Evolutionary conservation across 2,797 vertebrate species (phyloP).

Genomic region (Sus cebifrons): DNA sequence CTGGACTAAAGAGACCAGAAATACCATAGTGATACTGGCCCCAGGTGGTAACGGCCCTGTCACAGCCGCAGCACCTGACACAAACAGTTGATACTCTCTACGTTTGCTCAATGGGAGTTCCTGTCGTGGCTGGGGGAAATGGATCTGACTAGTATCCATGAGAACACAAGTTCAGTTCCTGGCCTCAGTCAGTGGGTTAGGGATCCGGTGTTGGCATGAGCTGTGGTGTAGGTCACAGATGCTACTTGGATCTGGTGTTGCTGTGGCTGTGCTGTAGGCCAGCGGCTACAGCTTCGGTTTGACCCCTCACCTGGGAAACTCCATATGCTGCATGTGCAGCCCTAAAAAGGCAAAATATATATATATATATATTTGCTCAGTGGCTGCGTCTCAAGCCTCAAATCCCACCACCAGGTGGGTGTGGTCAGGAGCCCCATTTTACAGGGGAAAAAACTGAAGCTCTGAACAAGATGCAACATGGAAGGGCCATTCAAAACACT

Average conservation of each 20-base stretch:
- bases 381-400: background rate
- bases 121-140: too few relatives aligned
- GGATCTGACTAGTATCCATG: too few relatives aligned
- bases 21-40: rapidly evolving
- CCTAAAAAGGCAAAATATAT: too few relatives aligned
- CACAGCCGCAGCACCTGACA: background rate
- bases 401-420: background rate
- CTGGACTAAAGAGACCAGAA: background rate
- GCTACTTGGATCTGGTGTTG: too few relatives aligned
- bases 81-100: background rate
- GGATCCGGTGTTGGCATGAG: too few relatives aligned
- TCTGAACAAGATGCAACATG: background rate
- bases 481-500: background rate
- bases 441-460: background rate
- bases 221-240: too few relatives aligned
- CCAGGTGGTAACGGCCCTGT: background rate
- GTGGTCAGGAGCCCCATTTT: background rate
- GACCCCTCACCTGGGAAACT: too few relatives aligned
- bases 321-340: too few relatives aligned
- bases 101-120: background rate
- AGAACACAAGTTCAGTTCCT: too few relatives aligned
- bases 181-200: too few relatives aligned
- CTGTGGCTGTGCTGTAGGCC: too few relatives aligned
- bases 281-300: too few relatives aligned
- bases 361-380: background rate